phyloP scores from a whole-genome alignment of 1,140 invertebrate genomes.

The Lordiphosa collinella region DNA sequence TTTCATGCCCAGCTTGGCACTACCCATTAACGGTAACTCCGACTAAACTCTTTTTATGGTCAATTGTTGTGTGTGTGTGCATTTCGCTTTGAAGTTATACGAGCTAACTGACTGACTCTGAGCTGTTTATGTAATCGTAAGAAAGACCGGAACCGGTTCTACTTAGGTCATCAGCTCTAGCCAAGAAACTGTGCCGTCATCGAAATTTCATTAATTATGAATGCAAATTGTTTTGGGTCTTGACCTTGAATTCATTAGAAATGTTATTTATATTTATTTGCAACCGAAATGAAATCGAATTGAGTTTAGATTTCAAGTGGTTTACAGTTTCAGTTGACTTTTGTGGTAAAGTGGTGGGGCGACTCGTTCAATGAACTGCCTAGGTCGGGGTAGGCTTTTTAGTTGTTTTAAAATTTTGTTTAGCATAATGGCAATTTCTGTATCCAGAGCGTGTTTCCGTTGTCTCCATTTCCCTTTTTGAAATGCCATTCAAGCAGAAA shows the following conservation, averaged over 20 bases:
- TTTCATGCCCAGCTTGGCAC: conserved; percentile 30
- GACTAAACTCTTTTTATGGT: conserved; percentile 38
- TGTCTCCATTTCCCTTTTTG: not conserved
- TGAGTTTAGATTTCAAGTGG: conserved; percentile 3
- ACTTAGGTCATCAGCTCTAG: conserved; percentile 15
- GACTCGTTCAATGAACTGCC: not conserved
- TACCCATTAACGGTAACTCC: conserved; percentile 57
- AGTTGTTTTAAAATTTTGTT: not conserved
- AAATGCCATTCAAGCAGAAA: conserved; percentile 33
- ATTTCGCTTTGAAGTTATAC: conserved; percentile 50
- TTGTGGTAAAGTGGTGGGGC: not conserved
- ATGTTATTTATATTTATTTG: conserved; percentile 16
- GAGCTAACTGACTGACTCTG: not conserved
- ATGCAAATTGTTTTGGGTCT: conserved; percentile 41
- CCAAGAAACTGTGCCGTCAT: conserved; percentile 25
- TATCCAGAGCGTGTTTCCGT: conserved; percentile 24
- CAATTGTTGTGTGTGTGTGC: conserved; percentile 20
- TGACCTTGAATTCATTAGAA: conserved; percentile 59
- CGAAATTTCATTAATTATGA: conserved; percentile 13
- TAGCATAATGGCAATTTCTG: conserved; percentile 27
- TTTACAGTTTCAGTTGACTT: not conserved
- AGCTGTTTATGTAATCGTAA: not conserved
- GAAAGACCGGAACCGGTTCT: conserved; percentile 34
- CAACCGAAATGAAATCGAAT: conserved; percentile 31
- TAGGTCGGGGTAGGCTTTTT: not conserved